These are phyloP conservation scores for Hemaris fuciformis DNA, from an alignment of 2,888 invertebrate genomes.

Conservation along the genomic window DNA sequence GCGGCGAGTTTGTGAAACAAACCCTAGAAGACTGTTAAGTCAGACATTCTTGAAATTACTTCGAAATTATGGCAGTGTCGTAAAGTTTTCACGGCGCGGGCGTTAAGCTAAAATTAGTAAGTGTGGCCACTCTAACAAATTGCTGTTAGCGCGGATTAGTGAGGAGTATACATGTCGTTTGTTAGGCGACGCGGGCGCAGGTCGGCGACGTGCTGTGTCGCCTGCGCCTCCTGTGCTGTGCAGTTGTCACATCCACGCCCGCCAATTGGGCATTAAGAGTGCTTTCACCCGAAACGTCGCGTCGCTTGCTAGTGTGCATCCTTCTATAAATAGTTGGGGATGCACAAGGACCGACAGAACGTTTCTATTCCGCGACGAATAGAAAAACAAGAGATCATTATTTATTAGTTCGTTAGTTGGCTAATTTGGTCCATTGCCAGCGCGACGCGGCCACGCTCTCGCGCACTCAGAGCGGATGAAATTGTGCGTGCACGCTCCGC, in stretches of 20 bases:
- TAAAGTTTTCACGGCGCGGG: constrained; percentile 72
- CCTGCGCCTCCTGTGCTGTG: constrained; percentile 24
- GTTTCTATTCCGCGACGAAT: constrained; percentile 76
- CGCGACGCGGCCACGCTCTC: constrained; percentile 75
- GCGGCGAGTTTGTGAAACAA: constrained; percentile 56
- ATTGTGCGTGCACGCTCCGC: constrained; percentile 66
- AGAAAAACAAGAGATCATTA: constrained; percentile 82
- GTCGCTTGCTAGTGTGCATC: constrained; percentile 70
- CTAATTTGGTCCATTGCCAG: constrained; percentile 79
- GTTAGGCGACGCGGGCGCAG: constrained; percentile 41
- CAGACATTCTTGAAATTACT: constrained; percentile 75
- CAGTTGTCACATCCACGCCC: constrained; percentile 60
- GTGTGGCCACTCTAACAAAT: constrained; percentile 70
- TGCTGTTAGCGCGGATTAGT: constrained; percentile 72
- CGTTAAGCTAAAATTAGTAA: constrained; percentile 76
- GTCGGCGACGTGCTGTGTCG: background rate
- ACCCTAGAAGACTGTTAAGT: constrained; percentile 64
- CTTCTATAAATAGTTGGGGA: constrained; percentile 67
- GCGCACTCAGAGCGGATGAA: constrained; percentile 65
- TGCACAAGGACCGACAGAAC: constrained; percentile 69
- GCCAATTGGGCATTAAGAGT: constrained; percentile 75
- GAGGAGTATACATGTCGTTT: constrained; percentile 62
- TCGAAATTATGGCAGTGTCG: constrained; percentile 74
- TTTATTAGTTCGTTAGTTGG: constrained; percentile 81
- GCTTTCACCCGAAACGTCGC: constrained; percentile 76